phyloP scores from a whole-genome alignment of 1,140 invertebrate genomes.

The Drosophila tropicalis region DNA sequence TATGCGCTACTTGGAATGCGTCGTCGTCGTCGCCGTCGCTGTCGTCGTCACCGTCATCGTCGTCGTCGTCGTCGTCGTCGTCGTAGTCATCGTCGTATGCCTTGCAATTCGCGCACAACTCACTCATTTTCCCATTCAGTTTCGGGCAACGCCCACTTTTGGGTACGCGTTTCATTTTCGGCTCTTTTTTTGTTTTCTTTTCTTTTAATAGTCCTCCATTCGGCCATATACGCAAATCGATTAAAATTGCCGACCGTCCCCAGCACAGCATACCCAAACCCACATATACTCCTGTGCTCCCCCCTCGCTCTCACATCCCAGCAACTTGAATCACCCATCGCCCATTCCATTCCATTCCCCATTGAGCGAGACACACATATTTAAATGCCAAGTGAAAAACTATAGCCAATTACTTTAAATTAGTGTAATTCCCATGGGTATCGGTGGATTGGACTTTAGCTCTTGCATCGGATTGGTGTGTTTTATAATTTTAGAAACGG shows the following conservation, averaged over 20 bases:
- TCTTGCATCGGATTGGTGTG: slow-evolving; percentile 48
- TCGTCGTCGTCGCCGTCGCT: slow-evolving; percentile 25
- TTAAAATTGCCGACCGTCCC: slow-evolving; percentile 72
- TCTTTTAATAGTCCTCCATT: slow-evolving; percentile 76
- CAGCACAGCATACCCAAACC: slow-evolving; percentile 15
- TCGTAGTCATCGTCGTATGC: slow-evolving; percentile 12
- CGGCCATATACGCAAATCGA: slow-evolving; percentile 82
- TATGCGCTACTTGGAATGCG: slow-evolving; percentile 80
- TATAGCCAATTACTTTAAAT: slow-evolving; percentile 83
- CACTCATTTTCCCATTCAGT: slow-evolving; percentile 82
- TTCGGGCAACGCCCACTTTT: slow-evolving; percentile 80
- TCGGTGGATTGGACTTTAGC: slow-evolving; percentile 40
- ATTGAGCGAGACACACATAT: slow-evolving; percentile 47
- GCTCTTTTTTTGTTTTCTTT: slow-evolving; percentile 69
- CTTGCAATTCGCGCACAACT: slow-evolving; percentile 61
- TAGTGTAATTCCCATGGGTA: slow-evolving; percentile 82
- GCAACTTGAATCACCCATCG: slow-evolving; percentile 40
- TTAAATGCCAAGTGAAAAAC: slow-evolving; percentile 82
- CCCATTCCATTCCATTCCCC: not conserved
- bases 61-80: slow-evolving; percentile 15
- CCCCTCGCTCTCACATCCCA: not conserved
- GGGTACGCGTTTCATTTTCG: slow-evolving; percentile 78
- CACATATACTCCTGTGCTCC: not conserved
- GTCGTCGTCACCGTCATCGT: slow-evolving; percentile 6
- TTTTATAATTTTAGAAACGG: slow-evolving; percentile 72